Conservation (phyloP, 2,888 invertebrate genomes). For the Harmothoe impar region DNA sequence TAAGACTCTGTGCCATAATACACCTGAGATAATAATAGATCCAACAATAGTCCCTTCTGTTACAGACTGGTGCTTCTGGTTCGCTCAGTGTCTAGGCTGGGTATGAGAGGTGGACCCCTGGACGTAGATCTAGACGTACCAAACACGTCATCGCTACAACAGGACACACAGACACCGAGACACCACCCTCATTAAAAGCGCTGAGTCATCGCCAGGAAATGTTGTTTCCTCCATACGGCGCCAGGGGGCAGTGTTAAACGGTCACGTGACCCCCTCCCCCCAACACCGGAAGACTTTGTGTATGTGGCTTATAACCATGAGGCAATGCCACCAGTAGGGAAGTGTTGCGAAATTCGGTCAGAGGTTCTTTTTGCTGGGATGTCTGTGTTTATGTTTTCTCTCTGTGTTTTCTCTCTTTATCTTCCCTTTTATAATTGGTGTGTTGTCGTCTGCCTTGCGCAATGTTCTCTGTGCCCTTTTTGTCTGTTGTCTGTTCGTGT, state of each 20-base stretch:
- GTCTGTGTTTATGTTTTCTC: no score
- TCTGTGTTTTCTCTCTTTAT: not conserved
- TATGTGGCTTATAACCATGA: not conserved
- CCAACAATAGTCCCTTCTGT: not conserved
- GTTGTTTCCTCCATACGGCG: not conserved
- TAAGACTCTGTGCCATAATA: slow-evolving; percentile 41
- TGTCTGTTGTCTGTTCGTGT: no score
- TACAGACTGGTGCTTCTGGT: not conserved
- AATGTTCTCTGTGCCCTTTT: not conserved
- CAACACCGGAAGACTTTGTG: no score
- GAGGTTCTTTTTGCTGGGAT: slow-evolving; percentile 3
- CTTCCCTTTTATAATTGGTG: not conserved
- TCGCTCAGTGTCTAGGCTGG: not conserved
- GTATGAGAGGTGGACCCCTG: not conserved
- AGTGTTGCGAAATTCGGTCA: slow-evolving; percentile 41
- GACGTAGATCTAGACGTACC: not conserved
- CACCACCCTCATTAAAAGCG: not conserved
- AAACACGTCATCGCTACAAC: not conserved
- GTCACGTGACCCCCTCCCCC: not conserved
- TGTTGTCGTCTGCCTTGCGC: not conserved
- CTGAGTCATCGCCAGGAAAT: slow-evolving; percentile 30
- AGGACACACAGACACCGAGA: slow-evolving; percentile 40
- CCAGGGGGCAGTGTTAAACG: slow-evolving; percentile 27
- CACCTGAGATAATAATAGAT: not conserved
- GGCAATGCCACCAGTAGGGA: not conserved